phyloP scores from a whole-genome alignment of 2,888 invertebrate genomes.

The Caenorhabditis sinica region DNA sequence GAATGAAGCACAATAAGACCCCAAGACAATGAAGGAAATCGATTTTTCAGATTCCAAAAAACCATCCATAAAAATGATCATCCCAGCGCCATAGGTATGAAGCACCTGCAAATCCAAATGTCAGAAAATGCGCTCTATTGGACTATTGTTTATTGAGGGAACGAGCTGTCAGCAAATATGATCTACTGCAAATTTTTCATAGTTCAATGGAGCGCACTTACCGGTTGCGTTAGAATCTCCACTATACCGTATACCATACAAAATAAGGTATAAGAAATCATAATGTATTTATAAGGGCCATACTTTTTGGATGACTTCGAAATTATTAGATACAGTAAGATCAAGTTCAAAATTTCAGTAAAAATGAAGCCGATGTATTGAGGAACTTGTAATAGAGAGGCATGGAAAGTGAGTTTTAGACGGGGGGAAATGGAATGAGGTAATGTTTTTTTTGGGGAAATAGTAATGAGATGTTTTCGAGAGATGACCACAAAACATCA shows the following conservation, averaged over 20 bases:
- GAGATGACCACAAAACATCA: too few species aligned
- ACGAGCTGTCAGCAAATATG: too few species aligned
- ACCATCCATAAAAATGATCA: constrained; percentile 22
- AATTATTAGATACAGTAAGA: constrained; percentile 3
- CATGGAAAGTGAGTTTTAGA: background rate
- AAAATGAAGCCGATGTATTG: constrained; percentile 25
- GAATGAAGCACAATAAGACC: constrained; percentile 23
- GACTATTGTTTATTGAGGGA: too few species aligned
- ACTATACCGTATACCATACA: constrained; percentile 11
- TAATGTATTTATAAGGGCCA: constrained; percentile 22
- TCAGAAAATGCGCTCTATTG: background rate
- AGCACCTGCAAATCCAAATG: constrained; percentile 11
- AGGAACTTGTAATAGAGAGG: background rate
- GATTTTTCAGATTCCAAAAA: constrained; percentile 2
- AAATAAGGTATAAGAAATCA: constrained; percentile 24
- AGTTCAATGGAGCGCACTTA: background rate
- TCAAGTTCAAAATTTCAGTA: constrained; percentile 11
- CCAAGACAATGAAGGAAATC: background rate
- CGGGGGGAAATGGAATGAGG: too few species aligned
- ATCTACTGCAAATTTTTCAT: background rate
- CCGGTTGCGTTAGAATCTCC: constrained; percentile 23
- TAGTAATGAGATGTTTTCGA: too few species aligned
- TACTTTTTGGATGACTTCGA: constrained; percentile 3
- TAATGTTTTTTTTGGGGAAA: too few species aligned
- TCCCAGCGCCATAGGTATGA: background rate